A percentile compares a stretch with the other conserved stretches of the same genome.
Conservation (phyloP, 35 echinoderm and acorn worm species). For the Anneissia japonica region DNA sequence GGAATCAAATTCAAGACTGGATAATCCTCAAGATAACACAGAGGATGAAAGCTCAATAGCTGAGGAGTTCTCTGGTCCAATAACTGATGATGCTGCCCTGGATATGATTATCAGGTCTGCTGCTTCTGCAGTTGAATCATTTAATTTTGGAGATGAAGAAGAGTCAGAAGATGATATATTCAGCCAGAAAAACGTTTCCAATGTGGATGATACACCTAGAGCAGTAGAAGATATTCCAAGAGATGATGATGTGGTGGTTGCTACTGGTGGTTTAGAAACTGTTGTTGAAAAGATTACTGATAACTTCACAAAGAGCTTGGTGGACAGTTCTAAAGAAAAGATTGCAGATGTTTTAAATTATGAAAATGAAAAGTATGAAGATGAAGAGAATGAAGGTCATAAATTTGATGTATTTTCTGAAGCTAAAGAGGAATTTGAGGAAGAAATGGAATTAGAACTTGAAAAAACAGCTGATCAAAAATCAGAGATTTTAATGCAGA, state of each 20-base stretch:
- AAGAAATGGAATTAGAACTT: neutral
- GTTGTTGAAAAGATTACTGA: conserved; percentile 7
- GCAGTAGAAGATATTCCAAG: neutral
- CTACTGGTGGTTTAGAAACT: neutral
- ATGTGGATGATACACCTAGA: neutral
- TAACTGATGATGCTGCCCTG: conserved; percentile 80
- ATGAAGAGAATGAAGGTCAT: neutral
- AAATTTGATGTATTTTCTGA: neutral
- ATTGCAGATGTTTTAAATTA: neutral
- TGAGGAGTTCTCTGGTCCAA: conserved; percentile 64
- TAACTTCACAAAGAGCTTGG: neutral
- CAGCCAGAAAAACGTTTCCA: neutral
- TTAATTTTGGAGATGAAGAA: conserved; percentile 14
- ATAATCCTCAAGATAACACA: conserved; percentile 36
- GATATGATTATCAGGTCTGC: conserved; percentile 74
- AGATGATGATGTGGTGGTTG: neutral
- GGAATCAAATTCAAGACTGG: neutral
- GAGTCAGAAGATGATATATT: neutral
- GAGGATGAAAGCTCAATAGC: conserved; percentile 63
- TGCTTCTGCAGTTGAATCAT: conserved; percentile 90
- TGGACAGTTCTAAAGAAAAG: neutral
- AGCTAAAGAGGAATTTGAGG: neutral
- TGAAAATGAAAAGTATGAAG: neutral
- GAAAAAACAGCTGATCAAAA: neutral
- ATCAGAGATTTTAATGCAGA: neutral